Evolutionary conservation across 2,888 invertebrate species (phyloP).

Genomic region (Epinotia demarniana): DNA sequence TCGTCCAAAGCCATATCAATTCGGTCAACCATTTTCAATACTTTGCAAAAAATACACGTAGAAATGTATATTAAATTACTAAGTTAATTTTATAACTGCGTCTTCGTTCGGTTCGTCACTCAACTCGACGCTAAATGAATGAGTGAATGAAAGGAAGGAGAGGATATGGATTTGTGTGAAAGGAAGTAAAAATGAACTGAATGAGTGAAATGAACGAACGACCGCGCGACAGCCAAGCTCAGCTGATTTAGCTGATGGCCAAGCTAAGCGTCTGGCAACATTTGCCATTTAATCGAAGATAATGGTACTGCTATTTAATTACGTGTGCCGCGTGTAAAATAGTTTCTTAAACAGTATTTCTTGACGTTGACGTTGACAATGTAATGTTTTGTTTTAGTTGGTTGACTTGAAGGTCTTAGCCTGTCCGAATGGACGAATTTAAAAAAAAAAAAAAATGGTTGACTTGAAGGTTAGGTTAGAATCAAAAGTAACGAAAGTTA

Average conservation of each 20-base stretch:
- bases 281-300: neutral
- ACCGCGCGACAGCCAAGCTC: too few species aligned
- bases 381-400: neutral
- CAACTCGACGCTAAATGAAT: constrained; percentile 10
- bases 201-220: neutral
- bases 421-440: too few species aligned
- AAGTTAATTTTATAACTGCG: constrained; percentile 10
- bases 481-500: neutral
- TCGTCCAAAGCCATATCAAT: constrained; percentile 99
- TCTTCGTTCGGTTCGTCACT: neutral
- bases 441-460: too few species aligned
- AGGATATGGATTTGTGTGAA: neutral
- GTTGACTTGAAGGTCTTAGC: too few species aligned
- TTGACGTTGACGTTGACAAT: neutral
- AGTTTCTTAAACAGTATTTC: constrained; percentile 1
- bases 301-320: neutral
- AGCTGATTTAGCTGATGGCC: too few species aligned
- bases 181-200: constrained; percentile 8
- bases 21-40: constrained; percentile 92
- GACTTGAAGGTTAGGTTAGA: neutral
- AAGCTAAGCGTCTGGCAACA: neutral
- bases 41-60: constrained; percentile 2
- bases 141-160: neutral
- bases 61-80: constrained; percentile 1
- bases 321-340: constrained; percentile 1